phyloP scores from a whole-genome alignment of 1,140 invertebrate genomes.

The Melitaea cinxia region DNA sequence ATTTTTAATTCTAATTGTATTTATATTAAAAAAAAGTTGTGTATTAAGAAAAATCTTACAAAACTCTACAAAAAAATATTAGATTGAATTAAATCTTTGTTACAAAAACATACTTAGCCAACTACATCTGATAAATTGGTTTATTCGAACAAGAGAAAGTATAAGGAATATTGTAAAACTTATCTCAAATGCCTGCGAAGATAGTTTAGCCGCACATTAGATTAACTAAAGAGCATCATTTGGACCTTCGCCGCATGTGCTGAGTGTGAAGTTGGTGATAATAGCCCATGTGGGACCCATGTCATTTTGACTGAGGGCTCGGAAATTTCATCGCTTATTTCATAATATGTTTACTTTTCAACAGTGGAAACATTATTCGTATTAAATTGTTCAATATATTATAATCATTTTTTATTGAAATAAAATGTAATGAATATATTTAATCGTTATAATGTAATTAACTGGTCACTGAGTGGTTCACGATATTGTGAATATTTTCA shows the following conservation, averaged over 20 bases:
- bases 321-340: neutral
- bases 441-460: neutral
- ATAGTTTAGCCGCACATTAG: neutral
- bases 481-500: neutral
- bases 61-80: too few species aligned
- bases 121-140: neutral
- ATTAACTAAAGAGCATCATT: neutral
- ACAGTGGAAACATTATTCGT: neutral
- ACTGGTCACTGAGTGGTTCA: neutral
- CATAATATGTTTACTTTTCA: neutral
- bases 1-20: neutral
- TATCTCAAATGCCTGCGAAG: neutral
- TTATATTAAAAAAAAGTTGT: too few species aligned
- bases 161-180: neutral
- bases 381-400: neutral
- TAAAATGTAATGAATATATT: too few species aligned
- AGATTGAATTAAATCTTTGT: too few species aligned
- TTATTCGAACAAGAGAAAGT: neutral
- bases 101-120: too few species aligned
- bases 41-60: too few species aligned
- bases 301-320: neutral
- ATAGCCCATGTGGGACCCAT: neutral
- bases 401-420: neutral
- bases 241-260: neutral
- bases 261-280: constrained; percentile 7